Conservation (phyloP, 2,113 vertebrate genomes). For the Zosterops hypoxanthus region DNA sequence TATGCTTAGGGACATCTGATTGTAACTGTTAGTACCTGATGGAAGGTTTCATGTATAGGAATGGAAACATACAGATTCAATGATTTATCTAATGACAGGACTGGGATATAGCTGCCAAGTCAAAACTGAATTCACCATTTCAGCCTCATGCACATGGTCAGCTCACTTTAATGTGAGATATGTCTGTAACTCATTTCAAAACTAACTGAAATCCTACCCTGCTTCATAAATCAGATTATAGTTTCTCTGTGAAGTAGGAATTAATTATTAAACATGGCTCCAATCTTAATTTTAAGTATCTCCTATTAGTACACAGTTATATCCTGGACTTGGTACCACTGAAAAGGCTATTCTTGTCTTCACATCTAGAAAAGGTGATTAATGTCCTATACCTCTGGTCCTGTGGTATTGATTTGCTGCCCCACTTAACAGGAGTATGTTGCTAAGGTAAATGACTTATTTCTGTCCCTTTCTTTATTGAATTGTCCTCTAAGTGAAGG, state of each 20-base stretch:
- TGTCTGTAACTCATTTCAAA: neutral
- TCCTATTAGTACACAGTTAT: neutral
- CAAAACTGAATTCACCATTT: neutral
- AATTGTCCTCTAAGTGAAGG: neutral
- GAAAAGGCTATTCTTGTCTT: neutral
- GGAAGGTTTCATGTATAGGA: neutral
- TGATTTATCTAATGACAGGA: neutral
- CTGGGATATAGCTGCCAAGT: neutral
- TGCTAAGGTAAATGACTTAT: conserved; percentile 32
- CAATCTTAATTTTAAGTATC: neutral
- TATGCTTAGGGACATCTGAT: neutral
- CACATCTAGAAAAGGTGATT: conserved; percentile 23
- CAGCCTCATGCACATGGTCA: neutral
- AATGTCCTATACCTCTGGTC: conserved; percentile 4
- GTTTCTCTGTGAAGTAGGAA: neutral
- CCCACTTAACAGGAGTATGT: conserved; percentile 40
- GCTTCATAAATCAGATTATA: neutral
- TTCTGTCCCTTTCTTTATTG: conserved; percentile 34
- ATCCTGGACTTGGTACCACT: neutral
- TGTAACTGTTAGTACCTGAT: neutral
- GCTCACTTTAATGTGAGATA: neutral
- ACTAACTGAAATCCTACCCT: neutral
- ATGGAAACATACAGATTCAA: neutral
- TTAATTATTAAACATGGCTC: neutral
- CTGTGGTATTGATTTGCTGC: conserved; percentile 51